Percentiles rank a stretch among this genome's conserved stretches.
Conservation (phyloP, 2,113 vertebrate species). For the Athene cunicularia region DNA sequence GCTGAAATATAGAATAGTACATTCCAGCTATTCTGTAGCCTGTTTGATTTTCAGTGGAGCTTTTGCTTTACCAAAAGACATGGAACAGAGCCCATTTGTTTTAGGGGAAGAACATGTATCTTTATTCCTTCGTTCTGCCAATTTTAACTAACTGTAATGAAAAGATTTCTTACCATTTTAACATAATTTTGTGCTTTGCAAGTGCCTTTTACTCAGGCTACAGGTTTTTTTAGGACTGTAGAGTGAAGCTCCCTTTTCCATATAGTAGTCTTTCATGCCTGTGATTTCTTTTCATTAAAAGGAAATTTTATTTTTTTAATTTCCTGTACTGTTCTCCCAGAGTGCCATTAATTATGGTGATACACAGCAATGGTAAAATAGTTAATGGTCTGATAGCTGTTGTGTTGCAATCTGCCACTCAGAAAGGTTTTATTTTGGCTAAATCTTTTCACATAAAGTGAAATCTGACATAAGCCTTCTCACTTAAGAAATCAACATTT, state of each 20-base stretch:
- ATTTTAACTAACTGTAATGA: neutral
- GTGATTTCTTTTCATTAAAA: neutral
- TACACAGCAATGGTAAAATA: neutral
- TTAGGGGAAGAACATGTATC: neutral
- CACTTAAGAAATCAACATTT: neutral
- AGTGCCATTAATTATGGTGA: neutral
- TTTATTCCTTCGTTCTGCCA: neutral
- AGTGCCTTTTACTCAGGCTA: constrained; percentile 14
- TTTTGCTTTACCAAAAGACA: neutral
- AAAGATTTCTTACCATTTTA: constrained; percentile 6
- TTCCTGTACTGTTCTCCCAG: neutral
- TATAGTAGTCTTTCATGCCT: neutral
- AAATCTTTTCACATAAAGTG: neutral
- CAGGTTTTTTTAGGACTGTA: neutral
- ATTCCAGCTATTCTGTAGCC: neutral
- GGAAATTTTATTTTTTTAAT: constrained; percentile 16
- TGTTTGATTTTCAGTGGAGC: neutral
- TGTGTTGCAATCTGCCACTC: neutral
- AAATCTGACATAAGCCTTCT: neutral
- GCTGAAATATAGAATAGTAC: neutral
- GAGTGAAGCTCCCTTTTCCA: neutral
- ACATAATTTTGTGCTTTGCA: neutral
- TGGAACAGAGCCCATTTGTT: neutral
- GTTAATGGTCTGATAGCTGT: neutral
- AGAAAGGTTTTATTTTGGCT: neutral